phyloP scores from a whole-genome alignment of 2,797 vertebrate genomes.

The Morelia viridis region DNA sequence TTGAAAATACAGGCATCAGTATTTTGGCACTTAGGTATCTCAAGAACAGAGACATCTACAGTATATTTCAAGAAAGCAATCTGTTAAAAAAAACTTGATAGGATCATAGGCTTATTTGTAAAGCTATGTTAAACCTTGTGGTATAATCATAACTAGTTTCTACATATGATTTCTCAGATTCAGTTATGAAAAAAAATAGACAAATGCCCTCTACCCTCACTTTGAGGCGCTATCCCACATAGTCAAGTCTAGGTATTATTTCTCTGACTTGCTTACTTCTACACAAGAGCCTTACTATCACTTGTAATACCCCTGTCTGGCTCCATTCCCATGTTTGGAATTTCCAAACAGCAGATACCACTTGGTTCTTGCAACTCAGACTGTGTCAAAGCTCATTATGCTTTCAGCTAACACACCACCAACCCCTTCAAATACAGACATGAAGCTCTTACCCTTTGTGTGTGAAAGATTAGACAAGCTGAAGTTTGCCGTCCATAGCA shows the following conservation, averaged over 20 bases:
- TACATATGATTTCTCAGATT: background rate
- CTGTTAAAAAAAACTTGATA: background rate
- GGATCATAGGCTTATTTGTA: background rate
- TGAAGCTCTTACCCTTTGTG: conserved; percentile 45
- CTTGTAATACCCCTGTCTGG: background rate
- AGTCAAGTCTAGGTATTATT: background rate
- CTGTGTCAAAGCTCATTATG: conserved; percentile 40
- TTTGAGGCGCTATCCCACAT: conserved; percentile 7
- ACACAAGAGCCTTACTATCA: conserved; percentile 22
- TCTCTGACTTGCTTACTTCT: background rate
- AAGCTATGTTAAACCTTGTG: background rate
- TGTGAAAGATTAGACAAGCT: conserved; percentile 44
- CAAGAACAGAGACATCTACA: conserved; percentile 7
- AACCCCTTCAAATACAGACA: conserved; percentile 35
- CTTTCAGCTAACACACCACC: conserved; percentile 37
- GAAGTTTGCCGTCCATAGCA: conserved; percentile 46
- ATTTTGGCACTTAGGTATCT: background rate
- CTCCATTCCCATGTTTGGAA: conserved; percentile 42
- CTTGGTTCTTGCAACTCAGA: background rate
- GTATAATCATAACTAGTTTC: background rate
- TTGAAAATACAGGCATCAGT: background rate
- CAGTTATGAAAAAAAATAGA: background rate
- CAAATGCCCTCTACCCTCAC: conserved; percentile 11
- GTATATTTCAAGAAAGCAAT: background rate
- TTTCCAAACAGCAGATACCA: conserved; percentile 41